Conservation (phyloP, 2,888 invertebrate species). For the Epinotia nisella region DNA sequence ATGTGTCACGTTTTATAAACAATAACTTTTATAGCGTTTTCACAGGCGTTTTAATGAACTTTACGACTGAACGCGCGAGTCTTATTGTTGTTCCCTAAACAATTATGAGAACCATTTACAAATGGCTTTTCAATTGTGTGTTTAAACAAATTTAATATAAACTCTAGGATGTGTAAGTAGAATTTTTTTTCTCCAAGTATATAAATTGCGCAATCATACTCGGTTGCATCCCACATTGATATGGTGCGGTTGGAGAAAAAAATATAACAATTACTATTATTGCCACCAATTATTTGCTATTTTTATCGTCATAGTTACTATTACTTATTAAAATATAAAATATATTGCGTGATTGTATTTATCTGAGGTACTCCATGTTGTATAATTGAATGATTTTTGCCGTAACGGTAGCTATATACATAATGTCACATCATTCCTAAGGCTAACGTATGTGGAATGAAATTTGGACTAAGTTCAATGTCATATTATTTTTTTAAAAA, state of each 20-base stretch:
- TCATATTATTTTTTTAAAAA: too few relatives aligned
- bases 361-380: constrained; percentile 30
- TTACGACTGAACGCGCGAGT: constrained; percentile 27
- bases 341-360: constrained; percentile 21
- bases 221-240: constrained; percentile 13
- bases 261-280: constrained; percentile 10
- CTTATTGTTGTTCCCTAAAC: constrained; percentile 36
- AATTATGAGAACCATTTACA: constrained; percentile 37
- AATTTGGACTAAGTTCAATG: too few relatives aligned
- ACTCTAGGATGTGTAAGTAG: constrained; percentile 37
- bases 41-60: constrained; percentile 33
- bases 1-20: constrained; percentile 57
- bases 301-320: constrained; percentile 30
- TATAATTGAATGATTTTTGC: constrained; percentile 50
- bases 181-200: constrained; percentile 11
- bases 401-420: constrained; percentile 57
- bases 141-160: constrained; percentile 37
- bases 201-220: constrained; percentile 25
- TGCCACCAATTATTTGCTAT: constrained; percentile 30
- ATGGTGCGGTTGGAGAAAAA: constrained; percentile 16
- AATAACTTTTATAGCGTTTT: constrained; percentile 35
- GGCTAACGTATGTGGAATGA: too few relatives aligned
- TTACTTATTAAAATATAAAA: constrained; percentile 31
- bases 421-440: constrained; percentile 75
- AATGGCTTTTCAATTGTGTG: constrained; percentile 32